These are phyloP conservation scores for Acromyrmex heyeri DNA, from an alignment of 1,140 invertebrate genomes.

Conservation along the genomic window DNA sequence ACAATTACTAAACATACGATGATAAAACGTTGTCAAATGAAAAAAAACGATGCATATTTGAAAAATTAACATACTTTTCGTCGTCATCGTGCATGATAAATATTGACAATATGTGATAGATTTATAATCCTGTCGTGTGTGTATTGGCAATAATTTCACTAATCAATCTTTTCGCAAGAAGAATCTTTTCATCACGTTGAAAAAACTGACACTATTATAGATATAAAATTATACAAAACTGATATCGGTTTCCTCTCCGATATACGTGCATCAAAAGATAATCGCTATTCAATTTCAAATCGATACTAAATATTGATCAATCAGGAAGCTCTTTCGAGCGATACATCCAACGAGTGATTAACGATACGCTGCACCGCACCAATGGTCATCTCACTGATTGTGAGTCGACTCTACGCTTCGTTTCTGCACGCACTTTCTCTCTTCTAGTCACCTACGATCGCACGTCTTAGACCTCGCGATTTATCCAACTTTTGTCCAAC, in stretches of 20 bases:
- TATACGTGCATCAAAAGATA: neutral
- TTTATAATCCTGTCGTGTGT: neutral
- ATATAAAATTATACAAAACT: neutral
- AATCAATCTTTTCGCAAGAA: neutral
- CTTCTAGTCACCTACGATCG: neutral
- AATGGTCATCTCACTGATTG: neutral
- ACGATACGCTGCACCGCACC: slow-evolving; percentile 3
- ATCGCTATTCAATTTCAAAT: neutral
- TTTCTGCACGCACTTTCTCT: neutral
- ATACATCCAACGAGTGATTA: neutral
- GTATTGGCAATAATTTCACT: neutral
- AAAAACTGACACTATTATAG: neutral
- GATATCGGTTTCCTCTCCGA: neutral
- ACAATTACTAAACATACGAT: neutral
- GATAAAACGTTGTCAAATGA: neutral
- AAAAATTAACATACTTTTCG: neutral
- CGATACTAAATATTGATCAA: slow-evolving; percentile 9
- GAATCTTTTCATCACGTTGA: neutral
- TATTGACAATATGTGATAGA: neutral
- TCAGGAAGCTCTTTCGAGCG: neutral
- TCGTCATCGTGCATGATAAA: neutral
- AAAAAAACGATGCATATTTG: neutral
- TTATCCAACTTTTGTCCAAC: neutral
- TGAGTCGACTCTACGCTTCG: neutral
- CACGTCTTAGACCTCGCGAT: neutral